Base-by-base conservation (phyloP, 2,113 vertebrate species). In the Melanotaenia duboulayi region DNA sequence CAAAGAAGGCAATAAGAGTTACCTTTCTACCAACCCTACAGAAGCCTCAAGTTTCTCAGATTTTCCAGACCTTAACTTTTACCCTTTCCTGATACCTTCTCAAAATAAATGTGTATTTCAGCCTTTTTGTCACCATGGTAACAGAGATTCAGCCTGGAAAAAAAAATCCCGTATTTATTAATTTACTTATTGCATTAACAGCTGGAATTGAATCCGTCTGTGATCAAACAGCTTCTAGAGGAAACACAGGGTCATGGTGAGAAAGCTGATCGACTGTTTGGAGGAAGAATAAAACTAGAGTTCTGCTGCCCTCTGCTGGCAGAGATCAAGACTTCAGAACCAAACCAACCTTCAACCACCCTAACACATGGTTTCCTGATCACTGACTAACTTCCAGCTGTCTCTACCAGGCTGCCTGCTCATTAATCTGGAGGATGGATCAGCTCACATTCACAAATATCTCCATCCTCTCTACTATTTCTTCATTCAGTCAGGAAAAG, bases 281-380 rank as follows among this genome's bases (percentile, higher is more conserved):
- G 14, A 40, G 55, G 42, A 25, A 24, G 14, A 54, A n/a, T 13
- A 23, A 25, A 65, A 7, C 0, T 59, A 5, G 56, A 42, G 59
- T 3, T 2, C 8, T 62, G 40, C 79, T 71, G 5, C 77, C 79
- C 71, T 71, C 85, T 86, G 64, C 76, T 83, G 78, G 74, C 60
- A 42, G 37, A 65, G 0, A 19, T 40, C 35, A 52, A 72, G 28
- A 1, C 37, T 55, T 8, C 19, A 65, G 9, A 2, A 23, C 19
- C 22, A 39, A 12, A 35, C 28, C 6, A 37, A 46, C 16, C 14
- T 42, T 3, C 13, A 14, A 13, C 11, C 40, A 42, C n/a, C n/a
- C n/a, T n/a, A 28, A 28, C 28, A 28, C 3, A 4, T 6, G 28
- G 3, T 16, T 62, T 22, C 65, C 22, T 24, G 25, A 37, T 1